Evolutionary conservation across 2,113 vertebrate genomes (phyloP).

Genomic region (Nothoprocta perdicaria): DNA sequence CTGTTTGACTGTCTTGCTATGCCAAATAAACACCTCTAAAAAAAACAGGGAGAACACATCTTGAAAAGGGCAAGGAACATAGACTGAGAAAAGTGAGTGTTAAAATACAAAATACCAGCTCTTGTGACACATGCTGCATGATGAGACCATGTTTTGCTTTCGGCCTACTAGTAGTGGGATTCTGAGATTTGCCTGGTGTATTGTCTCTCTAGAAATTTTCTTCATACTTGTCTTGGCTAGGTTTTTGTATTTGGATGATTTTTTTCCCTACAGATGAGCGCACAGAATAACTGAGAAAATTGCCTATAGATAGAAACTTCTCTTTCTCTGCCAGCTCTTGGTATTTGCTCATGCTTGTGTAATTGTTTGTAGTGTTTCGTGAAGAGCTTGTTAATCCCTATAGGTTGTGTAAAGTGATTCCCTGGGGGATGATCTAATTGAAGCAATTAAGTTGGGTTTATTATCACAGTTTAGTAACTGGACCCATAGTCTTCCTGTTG

Average conservation of each 20-base stretch:
- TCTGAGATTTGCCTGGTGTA: background rate
- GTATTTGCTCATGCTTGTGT: slow-evolving; percentile 54
- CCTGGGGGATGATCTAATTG: slow-evolving; percentile 51
- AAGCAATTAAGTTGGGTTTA: slow-evolving; percentile 71
- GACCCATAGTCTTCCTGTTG: slow-evolving; percentile 41
- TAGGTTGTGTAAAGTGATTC: slow-evolving; percentile 57
- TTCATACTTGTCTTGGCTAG: background rate
- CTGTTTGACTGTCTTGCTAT: background rate
- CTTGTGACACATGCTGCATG: background rate
- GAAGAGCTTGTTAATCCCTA: slow-evolving; percentile 54
- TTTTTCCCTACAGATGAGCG: background rate
- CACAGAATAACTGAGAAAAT: slow-evolving; percentile 24
- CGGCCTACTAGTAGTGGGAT: background rate
- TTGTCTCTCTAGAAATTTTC: background rate
- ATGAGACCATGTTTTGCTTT: background rate
- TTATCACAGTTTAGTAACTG: slow-evolving; percentile 65
- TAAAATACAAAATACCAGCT: slow-evolving; percentile 15
- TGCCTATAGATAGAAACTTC: background rate
- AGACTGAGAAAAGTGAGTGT: background rate
- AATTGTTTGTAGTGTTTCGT: slow-evolving; percentile 46
- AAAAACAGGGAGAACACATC: background rate
- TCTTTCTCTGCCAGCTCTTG: background rate
- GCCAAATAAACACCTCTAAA: slow-evolving; percentile 21
- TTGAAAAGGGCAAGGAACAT: slow-evolving; percentile 6
- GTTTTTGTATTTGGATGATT: background rate